Percentiles rank a stretch among this genome's conserved stretches.
phyloP scores from a whole-genome alignment of 1,140 invertebrate genomes.

The Micrasema longulum region DNA sequence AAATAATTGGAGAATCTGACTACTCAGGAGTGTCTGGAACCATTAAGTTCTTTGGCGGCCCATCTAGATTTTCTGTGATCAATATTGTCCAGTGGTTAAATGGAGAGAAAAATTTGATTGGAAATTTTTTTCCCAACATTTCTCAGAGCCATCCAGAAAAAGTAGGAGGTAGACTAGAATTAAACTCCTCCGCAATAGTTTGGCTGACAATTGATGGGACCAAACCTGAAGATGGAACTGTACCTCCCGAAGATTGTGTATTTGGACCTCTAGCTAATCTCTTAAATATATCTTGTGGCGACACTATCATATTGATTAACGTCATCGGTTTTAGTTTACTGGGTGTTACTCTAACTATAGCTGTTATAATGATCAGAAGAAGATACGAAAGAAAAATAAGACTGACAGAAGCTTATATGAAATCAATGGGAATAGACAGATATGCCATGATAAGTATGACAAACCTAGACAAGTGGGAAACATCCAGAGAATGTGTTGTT shows the following conservation, averaged over 20 bases:
- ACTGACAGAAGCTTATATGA: constrained; percentile 78
- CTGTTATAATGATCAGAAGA: constrained; percentile 77
- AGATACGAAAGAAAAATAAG: constrained; percentile 81
- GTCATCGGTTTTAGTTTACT: constrained; percentile 75
- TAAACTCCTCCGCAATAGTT: constrained; percentile 70
- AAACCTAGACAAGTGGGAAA: constrained; percentile 87
- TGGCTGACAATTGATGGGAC: constrained; percentile 74
- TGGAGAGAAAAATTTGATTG: constrained; percentile 69
- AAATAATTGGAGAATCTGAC: constrained; percentile 72
- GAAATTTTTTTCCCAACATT: constrained; percentile 73
- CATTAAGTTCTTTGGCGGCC: constrained; percentile 76
- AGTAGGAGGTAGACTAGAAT: constrained; percentile 63
- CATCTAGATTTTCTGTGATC: constrained; percentile 77
- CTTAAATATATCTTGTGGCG: constrained; percentile 78
- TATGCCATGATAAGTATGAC: constrained; percentile 65
- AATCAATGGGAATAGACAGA: constrained; percentile 77
- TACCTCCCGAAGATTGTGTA: constrained; percentile 70
- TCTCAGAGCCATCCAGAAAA: constrained; percentile 59
- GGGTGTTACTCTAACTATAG: constrained; percentile 70
- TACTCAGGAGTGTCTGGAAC: constrained; percentile 84
- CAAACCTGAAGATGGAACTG: constrained; percentile 78
- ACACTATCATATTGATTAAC: constrained; percentile 78
- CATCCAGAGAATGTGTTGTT: constrained; percentile 85
- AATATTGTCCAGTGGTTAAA: constrained; percentile 79
- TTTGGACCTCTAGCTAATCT: constrained; percentile 74